These are phyloP conservation scores for Ellobius talpinus DNA, from an alignment of 2,113 vertebrate genomes.

Conservation along the genomic window DNA sequence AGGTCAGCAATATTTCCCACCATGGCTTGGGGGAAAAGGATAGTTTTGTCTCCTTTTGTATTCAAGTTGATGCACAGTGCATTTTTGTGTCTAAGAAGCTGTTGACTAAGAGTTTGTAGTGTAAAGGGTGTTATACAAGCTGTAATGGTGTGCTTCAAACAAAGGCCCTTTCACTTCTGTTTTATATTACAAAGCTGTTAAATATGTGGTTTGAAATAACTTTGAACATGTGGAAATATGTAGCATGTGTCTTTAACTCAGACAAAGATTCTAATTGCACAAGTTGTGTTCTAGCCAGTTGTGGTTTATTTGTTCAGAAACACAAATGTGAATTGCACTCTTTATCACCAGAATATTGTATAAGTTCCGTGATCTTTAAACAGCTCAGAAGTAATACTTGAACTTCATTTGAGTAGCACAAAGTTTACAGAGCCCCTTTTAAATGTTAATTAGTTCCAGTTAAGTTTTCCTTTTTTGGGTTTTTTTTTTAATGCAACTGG, in stretches of 20 bases:
- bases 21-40: constrained; percentile 93
- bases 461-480: constrained; percentile 64
- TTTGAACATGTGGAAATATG: constrained; percentile 80
- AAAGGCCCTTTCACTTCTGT: constrained; percentile 82
- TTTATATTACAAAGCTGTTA: constrained; percentile 83
- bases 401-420: constrained; percentile 79
- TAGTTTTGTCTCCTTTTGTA: constrained; percentile 91
- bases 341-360: constrained; percentile 85
- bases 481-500: constrained; percentile 76
- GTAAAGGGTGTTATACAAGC: constrained; percentile 86
- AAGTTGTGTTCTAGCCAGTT: constrained; percentile 81
- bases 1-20: constrained; percentile 95
- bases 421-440: constrained; percentile 75
- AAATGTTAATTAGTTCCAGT: constrained; percentile 68
- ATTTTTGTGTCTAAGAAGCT: constrained; percentile 88
- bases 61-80: constrained; percentile 88
- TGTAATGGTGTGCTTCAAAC: constrained; percentile 86
- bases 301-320: constrained; percentile 84
- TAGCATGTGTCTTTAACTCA: constrained; percentile 81
- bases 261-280: constrained; percentile 76
- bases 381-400: constrained; percentile 79
- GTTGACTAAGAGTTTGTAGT: constrained; percentile 85
- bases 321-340: constrained; percentile 85
- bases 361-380: constrained; percentile 79
- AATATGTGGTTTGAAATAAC: constrained; percentile 83